These are phyloP conservation scores for Hydrozoanthus tunicans DNA, from an alignment of 64 coral and sea anemone species.

Conservation along the genomic window DNA sequence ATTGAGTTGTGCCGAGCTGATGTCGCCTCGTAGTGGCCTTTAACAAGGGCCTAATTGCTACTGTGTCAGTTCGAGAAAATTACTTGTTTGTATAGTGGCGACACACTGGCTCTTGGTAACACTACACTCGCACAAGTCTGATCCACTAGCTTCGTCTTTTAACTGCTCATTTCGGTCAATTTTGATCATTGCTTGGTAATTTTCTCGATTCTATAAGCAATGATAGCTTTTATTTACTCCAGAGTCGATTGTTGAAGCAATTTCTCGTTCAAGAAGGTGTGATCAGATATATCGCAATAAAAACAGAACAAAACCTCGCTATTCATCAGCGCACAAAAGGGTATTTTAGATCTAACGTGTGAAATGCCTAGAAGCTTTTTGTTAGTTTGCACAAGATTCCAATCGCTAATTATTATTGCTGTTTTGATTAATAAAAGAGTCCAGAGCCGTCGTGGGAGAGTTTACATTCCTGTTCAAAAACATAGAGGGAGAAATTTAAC, in stretches of 20 bases:
- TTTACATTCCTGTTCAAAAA: constrained; percentile 9
- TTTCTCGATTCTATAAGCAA: neutral
- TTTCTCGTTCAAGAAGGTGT: constrained; percentile 42
- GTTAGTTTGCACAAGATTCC: constrained; percentile 16
- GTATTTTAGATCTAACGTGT: constrained; percentile 56
- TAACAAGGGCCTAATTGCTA: constrained; percentile 63
- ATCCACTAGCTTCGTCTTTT: neutral
- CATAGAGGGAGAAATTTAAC: neutral
- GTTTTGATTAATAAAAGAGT: constrained; percentile 36
- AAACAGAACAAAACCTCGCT: constrained; percentile 31
- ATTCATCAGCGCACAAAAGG: constrained; percentile 41
- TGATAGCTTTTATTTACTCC: constrained; percentile 52
- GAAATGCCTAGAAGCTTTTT: constrained; percentile 51
- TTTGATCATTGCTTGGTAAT: neutral
- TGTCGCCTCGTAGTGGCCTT: constrained; percentile 32
- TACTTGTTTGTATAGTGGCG: constrained; percentile 55
- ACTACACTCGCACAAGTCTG: neutral
- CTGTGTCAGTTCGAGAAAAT: constrained; percentile 62
- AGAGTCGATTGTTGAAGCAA: constrained; percentile 48
- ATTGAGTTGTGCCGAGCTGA: constrained; percentile 8
- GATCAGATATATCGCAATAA: constrained; percentile 30
- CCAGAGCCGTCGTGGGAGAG: constrained; percentile 46
- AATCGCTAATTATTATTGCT: constrained; percentile 43
- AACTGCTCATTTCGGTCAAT: constrained; percentile 1
- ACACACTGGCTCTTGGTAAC: constrained; percentile 35